Percentiles rank a stretch among this genome's conserved stretches.
Conservation (phyloP, 2,797 vertebrate genomes). For the Ceyx erithaca region DNA sequence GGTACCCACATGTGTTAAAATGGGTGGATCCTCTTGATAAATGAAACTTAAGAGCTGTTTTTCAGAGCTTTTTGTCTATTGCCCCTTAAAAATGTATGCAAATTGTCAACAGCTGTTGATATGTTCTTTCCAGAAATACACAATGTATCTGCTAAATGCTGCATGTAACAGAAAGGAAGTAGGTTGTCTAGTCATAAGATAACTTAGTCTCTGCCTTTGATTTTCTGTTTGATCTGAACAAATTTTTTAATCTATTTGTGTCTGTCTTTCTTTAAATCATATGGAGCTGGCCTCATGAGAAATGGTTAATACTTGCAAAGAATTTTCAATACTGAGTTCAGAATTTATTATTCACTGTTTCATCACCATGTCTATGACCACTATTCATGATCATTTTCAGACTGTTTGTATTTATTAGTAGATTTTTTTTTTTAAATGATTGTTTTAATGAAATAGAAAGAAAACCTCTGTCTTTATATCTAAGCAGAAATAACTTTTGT, state of each 20-base stretch:
- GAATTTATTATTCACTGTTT: background rate
- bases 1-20: fast-evolving
- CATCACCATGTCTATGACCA: background rate
- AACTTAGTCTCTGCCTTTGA: background rate
- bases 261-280: background rate
- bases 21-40: background rate
- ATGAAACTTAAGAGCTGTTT: background rate
- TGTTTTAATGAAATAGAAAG: background rate
- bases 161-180: background rate
- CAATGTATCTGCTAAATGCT: background rate
- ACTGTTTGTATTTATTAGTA: background rate
- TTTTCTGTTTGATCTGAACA: background rate
- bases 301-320: background rate
- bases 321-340: background rate
- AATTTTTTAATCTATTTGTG: background rate
- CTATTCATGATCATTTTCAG: background rate
- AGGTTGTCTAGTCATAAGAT: background rate
- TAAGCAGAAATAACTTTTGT: background rate
- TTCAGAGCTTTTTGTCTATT: background rate
- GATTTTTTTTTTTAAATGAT: background rate
- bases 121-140: constrained; percentile 22
- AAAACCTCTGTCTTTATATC: background rate
- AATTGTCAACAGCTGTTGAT: constrained; percentile 1
- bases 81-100: background rate
- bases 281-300: background rate